A percentile compares a stretch with the other conserved stretches of the same genome.
phyloP scores from a whole-genome alignment of 64 coral and sea anemone species.

The Montipora cactus region DNA sequence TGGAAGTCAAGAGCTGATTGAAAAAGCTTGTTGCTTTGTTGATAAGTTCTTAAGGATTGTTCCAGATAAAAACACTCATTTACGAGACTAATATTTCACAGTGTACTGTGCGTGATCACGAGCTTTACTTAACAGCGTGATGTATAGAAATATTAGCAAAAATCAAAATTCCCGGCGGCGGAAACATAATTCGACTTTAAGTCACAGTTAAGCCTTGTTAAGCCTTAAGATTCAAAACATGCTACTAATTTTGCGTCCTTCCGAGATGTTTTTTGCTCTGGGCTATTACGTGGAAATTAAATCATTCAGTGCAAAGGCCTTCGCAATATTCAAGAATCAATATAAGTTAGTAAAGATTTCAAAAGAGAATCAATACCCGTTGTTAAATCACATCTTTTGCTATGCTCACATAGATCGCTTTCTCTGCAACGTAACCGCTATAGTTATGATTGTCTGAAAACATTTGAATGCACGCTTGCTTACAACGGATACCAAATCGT shows the following conservation, averaged over 20 bases:
- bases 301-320: background rate
- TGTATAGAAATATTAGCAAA: conserved; percentile 37
- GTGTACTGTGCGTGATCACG: conserved; percentile 7
- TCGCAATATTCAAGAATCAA: conserved; percentile 3
- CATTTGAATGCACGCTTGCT: background rate
- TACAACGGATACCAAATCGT: background rate
- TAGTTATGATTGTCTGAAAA: background rate
- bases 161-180: no score
- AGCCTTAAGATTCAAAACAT: background rate
- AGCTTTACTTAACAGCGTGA: conserved; percentile 29
- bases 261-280: no score
- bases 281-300: background rate
- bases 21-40: background rate
- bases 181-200: no score
- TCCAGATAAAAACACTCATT: background rate
- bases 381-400: conserved; percentile 26
- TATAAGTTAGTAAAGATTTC: conserved; percentile 33
- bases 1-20: background rate
- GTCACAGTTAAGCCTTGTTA: background rate
- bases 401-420: background rate
- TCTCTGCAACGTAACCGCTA: background rate
- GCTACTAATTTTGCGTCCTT: background rate
- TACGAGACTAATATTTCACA: conserved; percentile 4
- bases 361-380: conserved; percentile 44
- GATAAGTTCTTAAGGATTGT: conserved; percentile 1